Evolutionary conservation across 1,140 invertebrate species (phyloP).

Genomic region (Caenorhabditis briggsae): DNA sequence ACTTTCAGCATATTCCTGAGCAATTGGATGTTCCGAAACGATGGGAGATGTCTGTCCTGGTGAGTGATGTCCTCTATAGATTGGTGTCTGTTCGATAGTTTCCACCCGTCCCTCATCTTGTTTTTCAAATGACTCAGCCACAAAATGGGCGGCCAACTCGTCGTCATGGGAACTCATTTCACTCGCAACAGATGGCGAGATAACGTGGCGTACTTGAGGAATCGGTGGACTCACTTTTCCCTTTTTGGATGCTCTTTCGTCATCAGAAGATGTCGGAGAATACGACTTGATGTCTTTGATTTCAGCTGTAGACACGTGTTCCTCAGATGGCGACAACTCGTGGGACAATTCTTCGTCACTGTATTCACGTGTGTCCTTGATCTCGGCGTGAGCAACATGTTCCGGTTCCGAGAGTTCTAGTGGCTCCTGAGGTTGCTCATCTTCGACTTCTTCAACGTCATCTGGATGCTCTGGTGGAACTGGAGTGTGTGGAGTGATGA

Average conservation of each 20-base stretch:
- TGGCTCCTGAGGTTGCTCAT: slow-evolving; percentile 48
- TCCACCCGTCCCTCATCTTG: slow-evolving; percentile 17
- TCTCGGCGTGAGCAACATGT: slow-evolving; percentile 39
- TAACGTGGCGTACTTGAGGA: slow-evolving; percentile 37
- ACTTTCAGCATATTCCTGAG: slow-evolving; percentile 40
- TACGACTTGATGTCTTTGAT: slow-evolving; percentile 42
- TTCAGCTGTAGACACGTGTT: slow-evolving; percentile 41
- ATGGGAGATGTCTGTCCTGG: slow-evolving; percentile 42
- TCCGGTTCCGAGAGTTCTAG: slow-evolving; percentile 46
- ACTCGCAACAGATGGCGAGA: slow-evolving; percentile 50
- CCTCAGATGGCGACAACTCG: slow-evolving; percentile 30
- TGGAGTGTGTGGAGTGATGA: slow-evolving; percentile 39
- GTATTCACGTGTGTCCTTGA: slow-evolving; percentile 36
- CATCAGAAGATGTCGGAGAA: slow-evolving; percentile 45
- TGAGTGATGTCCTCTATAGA: slow-evolving; percentile 41
- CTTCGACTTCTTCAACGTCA: slow-evolving; percentile 30
- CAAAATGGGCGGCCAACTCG: slow-evolving; percentile 51
- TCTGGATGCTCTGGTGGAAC: slow-evolving; percentile 40
- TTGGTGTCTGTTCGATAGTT: slow-evolving; percentile 29
- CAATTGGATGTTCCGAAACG: slow-evolving; percentile 42
- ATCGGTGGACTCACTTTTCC: slow-evolving; percentile 51
- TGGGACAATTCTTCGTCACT: slow-evolving; percentile 33
- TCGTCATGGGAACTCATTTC: slow-evolving; percentile 37
- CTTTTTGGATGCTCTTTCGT: slow-evolving; percentile 41
- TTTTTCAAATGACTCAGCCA: slow-evolving; percentile 55